phyloP scores from a whole-genome alignment of 2,113 vertebrate genomes.

The Tragelaphus buxtoni region DNA sequence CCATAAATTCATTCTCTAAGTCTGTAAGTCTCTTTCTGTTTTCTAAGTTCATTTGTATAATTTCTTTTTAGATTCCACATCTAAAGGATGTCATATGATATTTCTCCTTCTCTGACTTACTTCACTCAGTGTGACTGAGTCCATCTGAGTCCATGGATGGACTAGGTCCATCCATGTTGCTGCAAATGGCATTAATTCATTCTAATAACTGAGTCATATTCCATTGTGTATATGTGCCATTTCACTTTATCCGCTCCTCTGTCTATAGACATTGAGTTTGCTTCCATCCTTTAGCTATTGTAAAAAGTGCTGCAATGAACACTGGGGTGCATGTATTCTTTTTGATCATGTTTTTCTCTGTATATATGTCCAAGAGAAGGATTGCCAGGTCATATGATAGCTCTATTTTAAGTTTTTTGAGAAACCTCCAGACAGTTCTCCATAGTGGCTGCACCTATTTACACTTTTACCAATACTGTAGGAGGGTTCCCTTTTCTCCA shows the following conservation, averaged over 20 bases:
- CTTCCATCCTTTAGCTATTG: background rate
- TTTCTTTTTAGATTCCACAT: background rate
- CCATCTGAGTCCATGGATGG: too few relatives aligned
- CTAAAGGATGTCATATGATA: background rate
- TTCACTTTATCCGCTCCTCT: background rate
- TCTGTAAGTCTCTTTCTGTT: background rate
- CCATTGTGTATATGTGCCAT: background rate
- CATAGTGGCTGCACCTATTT: background rate
- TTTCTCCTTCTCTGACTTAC: background rate
- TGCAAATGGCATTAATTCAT: background rate
- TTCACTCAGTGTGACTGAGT: background rate
- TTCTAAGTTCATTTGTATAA: background rate
- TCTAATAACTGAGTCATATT: background rate
- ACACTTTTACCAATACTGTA: background rate
- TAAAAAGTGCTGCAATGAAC: background rate
- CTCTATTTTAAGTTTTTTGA: background rate
- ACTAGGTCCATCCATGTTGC: background rate
- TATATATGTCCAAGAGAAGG: background rate
- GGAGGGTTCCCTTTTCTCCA: background rate
- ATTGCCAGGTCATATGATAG: background rate
- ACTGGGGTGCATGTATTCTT: background rate
- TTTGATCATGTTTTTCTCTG: background rate
- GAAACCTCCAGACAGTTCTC: background rate
- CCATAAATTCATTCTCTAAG: background rate
- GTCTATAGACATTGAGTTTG: background rate